A percentile compares a stretch with the other conserved stretches of the same genome.
phyloP scores from a whole-genome alignment of 2,113 vertebrate species.

The Tachuris rubrigastra region DNA sequence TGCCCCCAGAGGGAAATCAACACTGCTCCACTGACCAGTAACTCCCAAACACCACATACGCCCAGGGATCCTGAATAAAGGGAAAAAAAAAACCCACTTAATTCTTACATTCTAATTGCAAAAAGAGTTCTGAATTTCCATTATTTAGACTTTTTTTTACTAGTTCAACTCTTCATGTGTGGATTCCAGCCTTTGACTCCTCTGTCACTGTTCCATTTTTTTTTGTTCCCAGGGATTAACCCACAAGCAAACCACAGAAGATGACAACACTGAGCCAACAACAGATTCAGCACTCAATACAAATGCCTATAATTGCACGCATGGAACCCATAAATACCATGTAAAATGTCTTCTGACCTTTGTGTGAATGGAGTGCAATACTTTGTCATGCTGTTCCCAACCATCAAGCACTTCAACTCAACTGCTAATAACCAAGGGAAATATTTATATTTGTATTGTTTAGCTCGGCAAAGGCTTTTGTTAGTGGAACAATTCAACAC shows the following conservation, averaged over 20 bases:
- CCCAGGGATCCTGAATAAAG: fast-evolving
- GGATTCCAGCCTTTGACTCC: neutral
- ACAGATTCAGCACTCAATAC: neutral
- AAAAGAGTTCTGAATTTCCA: neutral
- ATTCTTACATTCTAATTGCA: neutral
- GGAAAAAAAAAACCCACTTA: neutral
- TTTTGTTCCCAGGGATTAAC: neutral
- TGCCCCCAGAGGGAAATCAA: neutral
- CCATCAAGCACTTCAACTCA: neutral
- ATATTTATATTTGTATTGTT: conserved; percentile 4
- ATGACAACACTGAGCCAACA: neutral
- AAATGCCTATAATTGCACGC: neutral
- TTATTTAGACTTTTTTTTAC: neutral
- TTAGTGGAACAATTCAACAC: neutral
- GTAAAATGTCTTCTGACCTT: neutral
- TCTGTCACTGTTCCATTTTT: neutral
- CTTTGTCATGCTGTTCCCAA: neutral
- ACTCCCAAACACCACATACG: neutral
- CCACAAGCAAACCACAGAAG: neutral
- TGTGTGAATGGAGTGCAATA: neutral
- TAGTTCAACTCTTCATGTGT: neutral
- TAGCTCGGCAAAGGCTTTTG: neutral
- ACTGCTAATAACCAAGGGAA: neutral
- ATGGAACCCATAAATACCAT: neutral
- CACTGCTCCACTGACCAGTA: conserved; percentile 5